These are phyloP conservation scores for Oceanodroma leucorhoa DNA, from an alignment of 2,797 vertebrate genomes.

Conservation along the genomic window DNA sequence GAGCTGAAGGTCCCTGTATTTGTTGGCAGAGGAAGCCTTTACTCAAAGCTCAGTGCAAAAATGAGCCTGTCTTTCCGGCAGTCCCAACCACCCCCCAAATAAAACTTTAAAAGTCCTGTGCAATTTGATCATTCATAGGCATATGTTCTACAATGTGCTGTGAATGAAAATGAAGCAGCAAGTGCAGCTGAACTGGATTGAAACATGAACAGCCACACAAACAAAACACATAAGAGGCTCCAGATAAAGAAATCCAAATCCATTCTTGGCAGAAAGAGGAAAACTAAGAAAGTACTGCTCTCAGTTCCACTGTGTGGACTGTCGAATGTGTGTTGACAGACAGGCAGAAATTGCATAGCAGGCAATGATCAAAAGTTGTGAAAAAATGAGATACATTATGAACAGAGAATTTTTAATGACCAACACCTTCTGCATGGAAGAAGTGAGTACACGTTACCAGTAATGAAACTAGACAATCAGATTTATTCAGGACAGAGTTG, in stretches of 20 bases:
- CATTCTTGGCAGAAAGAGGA: neutral
- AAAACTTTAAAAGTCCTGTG: neutral
- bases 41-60: neutral
- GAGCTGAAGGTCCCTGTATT: neutral
- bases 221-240: neutral
- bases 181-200: neutral
- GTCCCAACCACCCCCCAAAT: neutral
- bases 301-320: neutral
- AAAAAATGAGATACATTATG: neutral
- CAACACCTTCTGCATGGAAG: fast-evolving
- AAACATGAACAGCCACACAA: neutral
- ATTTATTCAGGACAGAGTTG: neutral
- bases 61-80: neutral
- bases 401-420: neutral
- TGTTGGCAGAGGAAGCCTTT: neutral
- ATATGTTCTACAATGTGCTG: neutral
- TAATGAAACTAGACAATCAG: neutral
- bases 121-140: neutral
- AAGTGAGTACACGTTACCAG: fast-evolving
- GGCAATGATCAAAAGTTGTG: neutral
- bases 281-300: neutral
- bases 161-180: neutral
- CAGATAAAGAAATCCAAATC: neutral
- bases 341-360: neutral
- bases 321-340: neutral